phyloP scores from a whole-genome alignment of 2,888 invertebrate species.

The Schizotus pectinicornis region DNA sequence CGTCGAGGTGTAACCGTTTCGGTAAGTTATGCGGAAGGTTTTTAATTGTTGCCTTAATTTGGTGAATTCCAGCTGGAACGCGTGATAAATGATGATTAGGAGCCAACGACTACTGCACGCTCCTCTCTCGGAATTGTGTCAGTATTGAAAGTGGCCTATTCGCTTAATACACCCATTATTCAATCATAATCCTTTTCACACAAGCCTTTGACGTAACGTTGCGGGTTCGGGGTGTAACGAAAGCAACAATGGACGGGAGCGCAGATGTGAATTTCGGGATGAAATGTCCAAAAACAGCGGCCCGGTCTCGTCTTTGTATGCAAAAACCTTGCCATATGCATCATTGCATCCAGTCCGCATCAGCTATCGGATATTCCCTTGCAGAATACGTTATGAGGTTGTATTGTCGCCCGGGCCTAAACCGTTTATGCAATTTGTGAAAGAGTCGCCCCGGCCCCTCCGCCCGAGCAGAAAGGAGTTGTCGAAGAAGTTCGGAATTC shows the following conservation, averaged over 20 bases:
- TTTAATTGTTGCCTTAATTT: not conserved
- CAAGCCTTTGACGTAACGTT: conserved; percentile 29
- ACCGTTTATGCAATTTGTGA: conserved; percentile 23
- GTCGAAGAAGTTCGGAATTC: conserved; percentile 4
- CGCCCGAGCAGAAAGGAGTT: conserved; percentile 8
- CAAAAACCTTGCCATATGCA: conserved; percentile 29
- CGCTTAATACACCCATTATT: conserved; percentile 24
- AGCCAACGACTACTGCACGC: too few relatives aligned
- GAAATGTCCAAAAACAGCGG: conserved; percentile 28
- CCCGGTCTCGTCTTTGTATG: conserved; percentile 25
- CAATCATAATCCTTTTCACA: conserved; percentile 28
- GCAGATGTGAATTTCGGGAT: conserved; percentile 29
- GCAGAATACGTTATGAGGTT: conserved; percentile 28
- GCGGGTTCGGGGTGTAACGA: conserved; percentile 17
- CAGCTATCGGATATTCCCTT: conserved; percentile 28
- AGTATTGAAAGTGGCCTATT: conserved; percentile 10
- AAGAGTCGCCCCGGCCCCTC: conserved; percentile 4
- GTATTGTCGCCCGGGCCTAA: conserved; percentile 18
- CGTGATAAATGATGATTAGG: conserved; percentile 13
- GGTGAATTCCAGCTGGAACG: not conserved
- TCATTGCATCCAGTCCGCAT: conserved; percentile 30
- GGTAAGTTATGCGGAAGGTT: not conserved
- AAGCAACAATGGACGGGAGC: conserved; percentile 14
- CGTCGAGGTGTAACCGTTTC: not conserved
- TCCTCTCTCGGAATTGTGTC: not conserved